A percentile compares a stretch with the other conserved stretches of the same genome.
phyloP scores from a whole-genome alignment of 2,113 vertebrate species.

The Dendrocopos noguchii region DNA sequence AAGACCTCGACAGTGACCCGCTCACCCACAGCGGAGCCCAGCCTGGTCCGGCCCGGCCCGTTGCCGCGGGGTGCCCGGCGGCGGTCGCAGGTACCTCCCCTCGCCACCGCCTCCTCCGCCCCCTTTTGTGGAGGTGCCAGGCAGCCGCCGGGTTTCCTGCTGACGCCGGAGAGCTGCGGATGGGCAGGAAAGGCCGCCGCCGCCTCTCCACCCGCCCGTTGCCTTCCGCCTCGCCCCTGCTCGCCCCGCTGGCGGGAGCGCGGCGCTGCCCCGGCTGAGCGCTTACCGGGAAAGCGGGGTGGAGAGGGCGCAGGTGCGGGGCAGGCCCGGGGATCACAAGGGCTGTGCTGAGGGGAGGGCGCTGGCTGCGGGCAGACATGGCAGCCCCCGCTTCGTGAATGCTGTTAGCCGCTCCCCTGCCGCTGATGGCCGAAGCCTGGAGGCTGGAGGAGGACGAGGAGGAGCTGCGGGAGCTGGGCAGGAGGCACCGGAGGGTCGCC shows the following conservation, averaged over 20 bases:
- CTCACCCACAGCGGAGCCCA: neutral
- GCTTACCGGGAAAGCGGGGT: neutral
- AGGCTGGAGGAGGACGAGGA: slow-evolving; percentile 83
- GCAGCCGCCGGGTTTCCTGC: slow-evolving; percentile 79
- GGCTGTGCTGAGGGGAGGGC: neutral
- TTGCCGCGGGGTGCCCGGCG: neutral
- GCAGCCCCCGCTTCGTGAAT: slow-evolving; percentile 24
- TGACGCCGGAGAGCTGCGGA: slow-evolving; percentile 70
- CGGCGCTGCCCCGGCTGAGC: neutral
- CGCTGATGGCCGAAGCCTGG: slow-evolving; percentile 87
- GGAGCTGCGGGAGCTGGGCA: slow-evolving; percentile 79
- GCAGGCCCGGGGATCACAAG: neutral
- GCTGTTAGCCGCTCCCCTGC: neutral
- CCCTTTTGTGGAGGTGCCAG: slow-evolving; percentile 75
- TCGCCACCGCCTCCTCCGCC: slow-evolving; percentile 38
- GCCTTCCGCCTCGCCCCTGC: neutral
- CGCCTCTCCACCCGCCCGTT: neutral
- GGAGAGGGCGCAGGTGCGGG: neutral
- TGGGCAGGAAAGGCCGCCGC: slow-evolving; percentile 68
- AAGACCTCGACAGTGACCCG: neutral
- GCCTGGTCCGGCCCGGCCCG: neutral
- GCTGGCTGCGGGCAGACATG: neutral
- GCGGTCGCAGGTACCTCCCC: slow-evolving; percentile 62
- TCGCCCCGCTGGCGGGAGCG: neutral
- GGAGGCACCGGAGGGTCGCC: slow-evolving; percentile 73